Evolutionary conservation across 2,797 vertebrate species (phyloP).

Genomic region (Acipenser oxyrinchus): DNA sequence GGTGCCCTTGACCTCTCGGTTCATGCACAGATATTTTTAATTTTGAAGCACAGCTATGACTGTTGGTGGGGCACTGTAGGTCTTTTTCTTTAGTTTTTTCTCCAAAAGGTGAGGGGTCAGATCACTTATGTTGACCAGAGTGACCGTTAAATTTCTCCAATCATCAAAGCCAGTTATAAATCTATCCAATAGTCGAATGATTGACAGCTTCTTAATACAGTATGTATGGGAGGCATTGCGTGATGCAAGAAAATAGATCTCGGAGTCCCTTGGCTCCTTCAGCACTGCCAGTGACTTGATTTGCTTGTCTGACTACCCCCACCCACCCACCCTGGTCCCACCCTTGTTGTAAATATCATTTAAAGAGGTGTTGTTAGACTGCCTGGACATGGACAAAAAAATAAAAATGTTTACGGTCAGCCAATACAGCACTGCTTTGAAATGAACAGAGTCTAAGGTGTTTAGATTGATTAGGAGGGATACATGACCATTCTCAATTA

Average conservation of each 20-base stretch:
- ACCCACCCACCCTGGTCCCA: too few relatives aligned
- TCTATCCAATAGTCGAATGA: not conserved
- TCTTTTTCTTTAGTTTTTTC: not conserved
- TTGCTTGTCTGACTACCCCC: not conserved
- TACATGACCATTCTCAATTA: too few relatives aligned
- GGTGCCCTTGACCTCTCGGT: conserved; percentile 40
- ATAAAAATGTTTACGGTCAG: too few relatives aligned
- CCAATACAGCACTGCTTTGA: too few relatives aligned
- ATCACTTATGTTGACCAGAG: not conserved
- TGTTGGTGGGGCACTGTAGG: not conserved
- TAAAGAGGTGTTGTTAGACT: too few relatives aligned
- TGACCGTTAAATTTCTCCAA: not conserved
- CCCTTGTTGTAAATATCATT: too few relatives aligned
- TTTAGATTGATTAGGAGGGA: too few relatives aligned
- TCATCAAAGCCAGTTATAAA: not conserved
- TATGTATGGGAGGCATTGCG: not conserved
- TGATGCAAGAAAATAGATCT: not conserved
- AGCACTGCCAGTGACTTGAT: not conserved
- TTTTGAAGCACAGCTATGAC: conserved; percentile 14
- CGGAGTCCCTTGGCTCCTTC: not conserved
- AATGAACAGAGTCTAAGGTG: too few relatives aligned
- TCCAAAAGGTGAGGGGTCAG: not conserved
- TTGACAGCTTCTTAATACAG: not conserved
- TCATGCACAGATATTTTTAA: conserved; percentile 36
- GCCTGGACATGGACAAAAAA: too few relatives aligned